Percentiles rank a stretch among this genome's conserved stretches.
phyloP scores from a whole-genome alignment of 2,888 invertebrate genomes.

The Helleia helle region DNA sequence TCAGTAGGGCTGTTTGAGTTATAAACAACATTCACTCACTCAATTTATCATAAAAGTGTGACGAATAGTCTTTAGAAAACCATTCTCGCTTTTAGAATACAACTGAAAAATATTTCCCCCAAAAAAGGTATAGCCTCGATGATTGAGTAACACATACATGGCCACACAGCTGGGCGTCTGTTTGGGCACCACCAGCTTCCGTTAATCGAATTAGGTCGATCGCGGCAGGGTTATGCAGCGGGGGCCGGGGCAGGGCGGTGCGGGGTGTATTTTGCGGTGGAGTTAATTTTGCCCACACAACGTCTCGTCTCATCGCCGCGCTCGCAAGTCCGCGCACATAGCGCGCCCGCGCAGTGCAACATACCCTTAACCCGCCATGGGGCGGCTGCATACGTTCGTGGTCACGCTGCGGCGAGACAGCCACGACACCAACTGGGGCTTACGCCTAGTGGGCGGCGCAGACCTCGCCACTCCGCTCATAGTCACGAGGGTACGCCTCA shows the following conservation, averaged over 20 bases:
- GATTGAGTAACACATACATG: constrained; percentile 9
- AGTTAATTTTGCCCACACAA: constrained; percentile 60
- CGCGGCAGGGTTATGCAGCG: constrained; percentile 52
- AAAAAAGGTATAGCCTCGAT: no score
- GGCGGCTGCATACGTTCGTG: constrained; percentile 83
- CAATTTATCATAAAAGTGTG: no score
- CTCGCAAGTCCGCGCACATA: constrained; percentile 40
- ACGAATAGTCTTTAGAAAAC: no score
- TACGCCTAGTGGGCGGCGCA: constrained; percentile 88
- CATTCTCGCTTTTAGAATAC: no score
- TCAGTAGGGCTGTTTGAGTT: no score
- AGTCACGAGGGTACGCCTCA: constrained; percentile 84
- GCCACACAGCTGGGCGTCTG: constrained; percentile 28
- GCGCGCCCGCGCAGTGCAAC: constrained; percentile 44
- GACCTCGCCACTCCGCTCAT: constrained; percentile 90
- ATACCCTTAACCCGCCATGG: constrained; percentile 62
- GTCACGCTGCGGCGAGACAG: constrained; percentile 82
- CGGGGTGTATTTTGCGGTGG: constrained; percentile 43
- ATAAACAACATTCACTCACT: no score
- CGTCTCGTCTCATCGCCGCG: constrained; percentile 60
- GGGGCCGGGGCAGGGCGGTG: constrained; percentile 39
- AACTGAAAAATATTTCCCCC: no score
- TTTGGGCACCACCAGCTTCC: constrained; percentile 39
- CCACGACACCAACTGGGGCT: constrained; percentile 86
- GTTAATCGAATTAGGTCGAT: constrained; percentile 60